Conservation (phyloP, 2,888 invertebrate genomes). For the Stenurella melanura region DNA sequence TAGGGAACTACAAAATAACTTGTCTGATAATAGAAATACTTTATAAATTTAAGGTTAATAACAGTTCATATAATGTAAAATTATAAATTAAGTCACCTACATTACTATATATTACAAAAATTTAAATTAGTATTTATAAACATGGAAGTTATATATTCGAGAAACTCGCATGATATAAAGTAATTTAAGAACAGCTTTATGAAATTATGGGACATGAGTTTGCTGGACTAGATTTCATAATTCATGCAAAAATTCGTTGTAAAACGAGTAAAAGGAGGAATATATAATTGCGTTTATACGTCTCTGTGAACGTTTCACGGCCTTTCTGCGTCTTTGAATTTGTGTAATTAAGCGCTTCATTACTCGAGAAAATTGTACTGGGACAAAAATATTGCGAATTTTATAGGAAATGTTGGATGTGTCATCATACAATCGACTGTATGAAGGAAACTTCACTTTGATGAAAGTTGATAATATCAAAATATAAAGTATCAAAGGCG, state of each 20-base stretch:
- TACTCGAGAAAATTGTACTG: no score
- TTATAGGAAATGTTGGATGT: no score
- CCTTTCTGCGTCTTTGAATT: neutral
- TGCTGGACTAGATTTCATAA: neutral
- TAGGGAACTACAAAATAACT: no score
- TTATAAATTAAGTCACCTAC: neutral
- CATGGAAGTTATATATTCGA: neutral
- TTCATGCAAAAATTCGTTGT: conserved; percentile 6
- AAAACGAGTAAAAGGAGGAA: conserved; percentile 1
- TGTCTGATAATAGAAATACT: no score
- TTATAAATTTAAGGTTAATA: neutral
- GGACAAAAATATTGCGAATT: no score
- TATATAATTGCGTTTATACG: conserved; percentile 6
- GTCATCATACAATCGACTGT: no score
- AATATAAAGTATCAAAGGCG: no score
- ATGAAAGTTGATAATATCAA: no score
- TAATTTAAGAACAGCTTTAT: neutral
- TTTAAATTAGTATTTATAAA: conserved; percentile 4
- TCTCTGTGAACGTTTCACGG: neutral
- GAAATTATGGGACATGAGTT: neutral
- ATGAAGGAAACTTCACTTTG: no score
- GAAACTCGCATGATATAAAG: neutral
- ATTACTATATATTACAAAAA: neutral
- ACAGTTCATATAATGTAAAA: neutral
- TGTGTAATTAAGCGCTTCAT: no score